Evolutionary conservation across 2,888 invertebrate genomes (phyloP).

Genomic region (Noctua comes): DNA sequence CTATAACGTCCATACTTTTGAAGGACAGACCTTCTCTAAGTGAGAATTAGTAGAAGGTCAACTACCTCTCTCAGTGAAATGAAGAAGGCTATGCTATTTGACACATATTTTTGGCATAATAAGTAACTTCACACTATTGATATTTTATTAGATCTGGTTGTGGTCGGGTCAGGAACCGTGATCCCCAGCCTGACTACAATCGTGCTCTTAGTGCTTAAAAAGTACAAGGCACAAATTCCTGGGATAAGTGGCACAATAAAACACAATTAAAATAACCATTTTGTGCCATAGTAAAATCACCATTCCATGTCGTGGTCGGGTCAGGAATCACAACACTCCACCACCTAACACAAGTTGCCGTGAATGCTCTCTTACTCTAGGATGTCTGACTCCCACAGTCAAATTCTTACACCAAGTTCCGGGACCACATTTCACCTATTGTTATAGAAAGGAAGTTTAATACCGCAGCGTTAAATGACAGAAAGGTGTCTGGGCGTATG

Average conservation of each 20-base stretch:
- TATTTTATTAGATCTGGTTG: no score
- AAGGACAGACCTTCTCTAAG: not conserved
- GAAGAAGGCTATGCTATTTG: not conserved
- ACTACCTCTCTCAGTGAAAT: not conserved
- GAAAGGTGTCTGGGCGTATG: constrained; percentile 15
- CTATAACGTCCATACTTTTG: not conserved
- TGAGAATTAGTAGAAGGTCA: not conserved
- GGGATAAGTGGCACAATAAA: no score
- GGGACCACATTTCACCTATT: not conserved
- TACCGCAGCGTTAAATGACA: not conserved
- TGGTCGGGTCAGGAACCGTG: no score
- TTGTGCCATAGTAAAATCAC: no score
- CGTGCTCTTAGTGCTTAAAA: no score
- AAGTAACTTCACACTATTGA: no score
- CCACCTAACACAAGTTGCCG: not conserved
- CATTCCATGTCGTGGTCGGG: no score
- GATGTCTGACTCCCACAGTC: not conserved
- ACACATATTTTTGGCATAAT: no score
- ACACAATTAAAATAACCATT: no score
- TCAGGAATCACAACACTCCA: no score
- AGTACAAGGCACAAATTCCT: no score
- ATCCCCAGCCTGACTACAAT: no score
- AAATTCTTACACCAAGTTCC: not conserved
- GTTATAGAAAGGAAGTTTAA: not conserved
- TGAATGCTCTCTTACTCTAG: not conserved